Conservation (phyloP, 1,140 invertebrate genomes). For the Brachionus manjavacas region DNA sequence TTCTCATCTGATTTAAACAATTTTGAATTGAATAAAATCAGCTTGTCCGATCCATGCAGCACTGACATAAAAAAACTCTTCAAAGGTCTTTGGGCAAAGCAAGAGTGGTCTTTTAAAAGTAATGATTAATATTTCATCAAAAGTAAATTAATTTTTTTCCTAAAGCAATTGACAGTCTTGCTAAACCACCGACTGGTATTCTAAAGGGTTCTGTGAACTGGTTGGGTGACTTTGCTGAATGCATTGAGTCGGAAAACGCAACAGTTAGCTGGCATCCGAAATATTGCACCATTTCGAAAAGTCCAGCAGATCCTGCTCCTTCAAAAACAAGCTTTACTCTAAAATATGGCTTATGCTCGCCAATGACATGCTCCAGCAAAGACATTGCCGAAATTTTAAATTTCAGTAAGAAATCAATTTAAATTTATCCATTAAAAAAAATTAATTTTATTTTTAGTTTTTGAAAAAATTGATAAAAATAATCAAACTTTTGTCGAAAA, state of each 20-base stretch:
- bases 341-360: not conserved
- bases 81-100: not conserved
- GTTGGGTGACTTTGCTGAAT: slow-evolving; percentile 4
- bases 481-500: not conserved
- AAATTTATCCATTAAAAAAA: not conserved
- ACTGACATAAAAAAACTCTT: not conserved
- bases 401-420: not conserved
- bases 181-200: not conserved
- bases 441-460: not conserved
- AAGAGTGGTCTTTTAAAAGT: not conserved
- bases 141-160: not conserved
- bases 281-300: slow-evolving; percentile 15
- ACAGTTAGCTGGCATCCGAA: not conserved
- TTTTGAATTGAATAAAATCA: not conserved
- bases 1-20: not conserved
- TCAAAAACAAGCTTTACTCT: not conserved
- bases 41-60: not conserved
- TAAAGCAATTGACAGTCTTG: not conserved
- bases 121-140: not conserved
- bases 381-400: slow-evolving; percentile 26
- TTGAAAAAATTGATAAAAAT: slow-evolving; percentile 9
- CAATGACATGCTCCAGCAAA: not conserved
- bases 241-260: not conserved
- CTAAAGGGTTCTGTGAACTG: not conserved
- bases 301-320: not conserved